phyloP scores from a whole-genome alignment of 1,140 invertebrate species.

The Apis florea region DNA sequence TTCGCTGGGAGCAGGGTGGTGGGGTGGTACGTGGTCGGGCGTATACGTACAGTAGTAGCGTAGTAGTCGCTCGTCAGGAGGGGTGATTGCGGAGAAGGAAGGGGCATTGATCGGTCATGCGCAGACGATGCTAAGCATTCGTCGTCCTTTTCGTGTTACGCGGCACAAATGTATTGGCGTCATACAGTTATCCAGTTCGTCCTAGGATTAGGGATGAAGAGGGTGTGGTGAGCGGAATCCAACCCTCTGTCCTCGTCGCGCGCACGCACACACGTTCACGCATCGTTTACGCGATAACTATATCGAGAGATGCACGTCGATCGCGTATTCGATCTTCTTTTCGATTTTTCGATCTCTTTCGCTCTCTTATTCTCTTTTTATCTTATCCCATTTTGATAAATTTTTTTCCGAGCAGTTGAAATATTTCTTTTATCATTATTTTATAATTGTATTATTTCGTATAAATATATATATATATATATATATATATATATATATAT shows the following conservation, averaged over 20 bases:
- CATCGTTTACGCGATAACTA: background rate
- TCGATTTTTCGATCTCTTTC: constrained; percentile 8
- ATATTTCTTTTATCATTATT: background rate
- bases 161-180: constrained; percentile 42
- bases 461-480: too few species aligned
- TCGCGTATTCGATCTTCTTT: background rate
- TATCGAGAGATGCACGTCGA: background rate
- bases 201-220: constrained; percentile 22
- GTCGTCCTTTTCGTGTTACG: constrained; percentile 46
- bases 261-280: background rate
- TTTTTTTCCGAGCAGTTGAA: background rate
- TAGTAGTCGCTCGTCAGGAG: constrained; percentile 42
- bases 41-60: constrained; percentile 50
- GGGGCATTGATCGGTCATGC: constrained; percentile 69
- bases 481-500: too few species aligned
- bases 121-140: constrained; percentile 47
- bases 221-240: constrained; percentile 28
- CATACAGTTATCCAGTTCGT: constrained; percentile 31
- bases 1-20: constrained; percentile 35
- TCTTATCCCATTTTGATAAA: background rate
- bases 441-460: background rate
- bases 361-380: too few species aligned
- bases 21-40: constrained; percentile 34
- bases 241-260: constrained; percentile 14
- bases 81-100: constrained; percentile 32